A percentile compares a stretch with the other conserved stretches of the same genome.
Conservation (phyloP, 1,140 invertebrate genomes). For the Microplitis demolitor region DNA sequence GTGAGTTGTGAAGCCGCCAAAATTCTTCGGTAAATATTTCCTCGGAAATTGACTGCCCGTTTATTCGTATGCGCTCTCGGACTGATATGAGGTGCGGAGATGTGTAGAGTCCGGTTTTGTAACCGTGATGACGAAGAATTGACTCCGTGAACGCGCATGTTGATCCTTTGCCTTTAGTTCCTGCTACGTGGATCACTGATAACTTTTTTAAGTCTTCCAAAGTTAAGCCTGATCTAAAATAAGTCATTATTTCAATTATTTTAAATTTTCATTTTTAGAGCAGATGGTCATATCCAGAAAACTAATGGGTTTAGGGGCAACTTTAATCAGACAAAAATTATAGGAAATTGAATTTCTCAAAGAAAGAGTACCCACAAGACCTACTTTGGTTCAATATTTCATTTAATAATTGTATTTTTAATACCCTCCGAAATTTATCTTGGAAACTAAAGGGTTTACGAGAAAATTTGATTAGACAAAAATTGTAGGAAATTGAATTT, state of each 20-base stretch:
- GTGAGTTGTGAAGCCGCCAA: constrained; percentile 76
- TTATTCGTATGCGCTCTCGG: constrained; percentile 89
- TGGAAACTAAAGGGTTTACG: constrained; percentile 13
- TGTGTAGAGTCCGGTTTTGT: constrained; percentile 92
- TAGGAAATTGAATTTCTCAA: too few species aligned
- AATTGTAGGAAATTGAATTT: too few species aligned
- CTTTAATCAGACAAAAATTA: too few species aligned
- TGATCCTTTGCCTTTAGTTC: constrained; percentile 96
- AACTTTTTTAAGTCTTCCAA: constrained; percentile 70
- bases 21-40: constrained; percentile 81
- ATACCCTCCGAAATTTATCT: neutral
- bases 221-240: constrained; percentile 68
- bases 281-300: neutral
- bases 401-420: too few species aligned
- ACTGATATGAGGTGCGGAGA: constrained; percentile 94
- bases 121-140: constrained; percentile 84
- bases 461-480: neutral
- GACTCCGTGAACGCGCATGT: constrained; percentile 93
- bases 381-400: too few species aligned
- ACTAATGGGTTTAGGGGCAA: constrained; percentile 12
- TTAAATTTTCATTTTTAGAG: neutral
- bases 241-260: neutral
- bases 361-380: too few species aligned
- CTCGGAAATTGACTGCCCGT: constrained; percentile 79
- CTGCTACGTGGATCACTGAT: constrained; percentile 90